Conservation (phyloP, 2,113 vertebrate species). For the Callionymus lyra region DNA sequence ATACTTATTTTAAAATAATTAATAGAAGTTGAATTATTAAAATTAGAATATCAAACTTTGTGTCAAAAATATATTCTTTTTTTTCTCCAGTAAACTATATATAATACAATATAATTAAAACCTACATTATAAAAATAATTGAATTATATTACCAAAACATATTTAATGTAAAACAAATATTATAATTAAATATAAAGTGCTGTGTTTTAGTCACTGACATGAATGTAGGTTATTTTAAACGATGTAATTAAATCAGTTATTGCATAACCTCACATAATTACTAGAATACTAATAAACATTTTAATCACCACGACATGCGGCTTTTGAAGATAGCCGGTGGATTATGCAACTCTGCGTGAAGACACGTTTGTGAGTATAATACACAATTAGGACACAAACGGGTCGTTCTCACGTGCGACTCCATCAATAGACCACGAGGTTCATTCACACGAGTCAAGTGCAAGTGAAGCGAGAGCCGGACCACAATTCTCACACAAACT, state of each 20-base stretch:
- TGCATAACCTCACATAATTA: neutral
- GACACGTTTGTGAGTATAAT: slow-evolving; percentile 8
- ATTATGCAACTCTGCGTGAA: slow-evolving; percentile 23
- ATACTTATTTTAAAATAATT: no score
- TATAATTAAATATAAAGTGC: no score
- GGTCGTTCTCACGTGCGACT: slow-evolving; percentile 15
- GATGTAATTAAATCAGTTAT: neutral
- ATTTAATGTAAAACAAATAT: no score
- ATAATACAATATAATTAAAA: no score
- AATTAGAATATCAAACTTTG: no score
- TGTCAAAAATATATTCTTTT: no score
- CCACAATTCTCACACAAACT: slow-evolving; percentile 8
- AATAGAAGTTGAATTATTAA: no score
- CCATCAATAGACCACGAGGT: slow-evolving; percentile 5
- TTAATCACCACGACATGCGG: slow-evolving; percentile 1
- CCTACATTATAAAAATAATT: no score
- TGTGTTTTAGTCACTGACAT: no score
- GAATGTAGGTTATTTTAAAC: no score
- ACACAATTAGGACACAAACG: slow-evolving; percentile 15
- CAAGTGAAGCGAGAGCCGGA: slow-evolving; percentile 23
- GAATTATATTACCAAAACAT: no score
- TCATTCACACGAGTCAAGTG: slow-evolving; percentile 26
- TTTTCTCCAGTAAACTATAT: no score
- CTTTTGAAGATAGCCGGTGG: neutral
- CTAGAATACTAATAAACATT: neutral